Percentiles rank a stretch among this genome's conserved stretches.
These are phyloP conservation scores for Odontamblyopus rebecca DNA, from an alignment of 2,797 vertebrate species.

Conservation along the genomic window DNA sequence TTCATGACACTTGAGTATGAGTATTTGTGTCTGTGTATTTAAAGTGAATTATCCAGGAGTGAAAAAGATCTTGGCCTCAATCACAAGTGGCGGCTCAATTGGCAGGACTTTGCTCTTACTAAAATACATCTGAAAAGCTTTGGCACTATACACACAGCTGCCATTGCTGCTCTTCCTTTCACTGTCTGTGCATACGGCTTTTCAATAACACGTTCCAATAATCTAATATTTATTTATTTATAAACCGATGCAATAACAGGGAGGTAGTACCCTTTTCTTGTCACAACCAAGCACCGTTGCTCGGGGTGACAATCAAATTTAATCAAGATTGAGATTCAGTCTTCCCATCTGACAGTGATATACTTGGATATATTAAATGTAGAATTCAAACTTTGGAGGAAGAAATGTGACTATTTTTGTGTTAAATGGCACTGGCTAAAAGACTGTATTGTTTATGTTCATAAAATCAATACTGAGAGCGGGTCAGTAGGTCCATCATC, in stretches of 20 bases:
- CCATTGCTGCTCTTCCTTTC: slow-evolving; percentile 10
- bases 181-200: slow-evolving; percentile 3
- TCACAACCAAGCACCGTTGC: too few relatives aligned
- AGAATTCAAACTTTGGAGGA: too few relatives aligned
- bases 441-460: too few relatives aligned
- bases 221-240: not conserved
- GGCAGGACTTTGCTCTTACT: slow-evolving; percentile 36
- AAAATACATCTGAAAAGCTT: slow-evolving; percentile 50
- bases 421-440: too few relatives aligned
- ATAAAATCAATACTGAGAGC: too few relatives aligned
- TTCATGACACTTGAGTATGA: slow-evolving; percentile 12
- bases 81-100: slow-evolving; percentile 36
- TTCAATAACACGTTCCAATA: not conserved
- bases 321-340: too few relatives aligned
- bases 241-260: not conserved
- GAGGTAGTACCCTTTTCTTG: not conserved
- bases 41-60: slow-evolving; percentile 24
- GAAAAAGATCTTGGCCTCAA: slow-evolving; percentile 51
- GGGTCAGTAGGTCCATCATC: too few relatives aligned
- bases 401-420: too few relatives aligned
- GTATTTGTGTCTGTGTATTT: slow-evolving; percentile 11
- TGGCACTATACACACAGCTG: slow-evolving; percentile 38
- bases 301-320: too few relatives aligned
- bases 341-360: too few relatives aligned
- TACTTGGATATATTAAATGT: too few relatives aligned